Evolutionary conservation across 2,113 vertebrate genomes (phyloP).

Genomic region (Malurus alboscapulatus): DNA sequence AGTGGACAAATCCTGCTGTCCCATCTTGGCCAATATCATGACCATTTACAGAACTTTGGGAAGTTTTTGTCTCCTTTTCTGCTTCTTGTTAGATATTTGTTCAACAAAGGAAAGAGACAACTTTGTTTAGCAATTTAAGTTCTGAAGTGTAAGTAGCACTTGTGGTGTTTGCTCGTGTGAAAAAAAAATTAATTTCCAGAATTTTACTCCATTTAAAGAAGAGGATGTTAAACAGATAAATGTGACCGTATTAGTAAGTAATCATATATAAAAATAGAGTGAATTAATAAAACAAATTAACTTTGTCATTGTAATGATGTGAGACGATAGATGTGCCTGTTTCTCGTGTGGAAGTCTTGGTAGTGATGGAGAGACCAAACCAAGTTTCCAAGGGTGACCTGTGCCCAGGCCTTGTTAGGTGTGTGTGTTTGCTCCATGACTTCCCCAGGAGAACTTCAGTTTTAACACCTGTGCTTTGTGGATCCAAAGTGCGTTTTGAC

Average conservation of each 20-base stretch:
- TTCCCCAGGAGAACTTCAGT: not conserved
- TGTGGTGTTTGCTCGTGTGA: not conserved
- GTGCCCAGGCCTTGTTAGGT: not conserved
- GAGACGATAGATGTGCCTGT: not conserved
- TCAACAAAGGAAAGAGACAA: not conserved
- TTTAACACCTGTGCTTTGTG: not conserved
- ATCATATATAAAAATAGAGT: not conserved
- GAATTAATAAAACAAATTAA: not conserved
- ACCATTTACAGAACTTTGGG: not conserved
- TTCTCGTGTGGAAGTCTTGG: not conserved
- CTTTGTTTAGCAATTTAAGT: not conserved
- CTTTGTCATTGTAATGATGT: not conserved
- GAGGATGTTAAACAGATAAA: not conserved
- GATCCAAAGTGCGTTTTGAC: conserved; percentile 12
- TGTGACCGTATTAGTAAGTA: not conserved
- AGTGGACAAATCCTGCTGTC: not conserved
- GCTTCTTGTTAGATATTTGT: not conserved
- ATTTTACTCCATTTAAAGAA: not conserved
- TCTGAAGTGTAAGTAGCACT: not conserved
- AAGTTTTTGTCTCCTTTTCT: not conserved
- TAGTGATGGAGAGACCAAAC: not conserved
- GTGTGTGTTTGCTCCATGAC: not conserved
- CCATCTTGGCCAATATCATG: not conserved
- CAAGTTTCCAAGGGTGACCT: not conserved
- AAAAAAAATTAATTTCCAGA: not conserved